Evolutionary conservation across 2,113 vertebrate species (phyloP).

Genomic region (Tonatia bakeri): DNA sequence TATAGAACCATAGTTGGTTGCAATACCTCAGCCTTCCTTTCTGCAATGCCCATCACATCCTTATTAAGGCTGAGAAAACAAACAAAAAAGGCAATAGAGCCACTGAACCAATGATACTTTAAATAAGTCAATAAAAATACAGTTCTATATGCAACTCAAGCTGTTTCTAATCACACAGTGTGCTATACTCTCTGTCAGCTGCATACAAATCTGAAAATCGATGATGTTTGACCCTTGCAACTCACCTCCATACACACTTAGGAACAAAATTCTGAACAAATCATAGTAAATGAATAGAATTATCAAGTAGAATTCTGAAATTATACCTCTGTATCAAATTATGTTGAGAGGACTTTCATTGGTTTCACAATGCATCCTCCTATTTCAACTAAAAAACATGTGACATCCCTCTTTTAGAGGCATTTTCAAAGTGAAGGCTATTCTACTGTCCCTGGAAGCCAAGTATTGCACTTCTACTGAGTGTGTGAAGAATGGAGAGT

Average conservation of each 20-base stretch:
- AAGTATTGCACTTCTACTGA: background rate
- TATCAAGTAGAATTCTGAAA: slow-evolving; percentile 3
- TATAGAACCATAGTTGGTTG: background rate
- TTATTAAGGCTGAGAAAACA: slow-evolving; percentile 11
- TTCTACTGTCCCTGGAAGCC: background rate
- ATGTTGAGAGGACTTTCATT: background rate
- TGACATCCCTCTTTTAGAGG: background rate
- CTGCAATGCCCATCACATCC: background rate
- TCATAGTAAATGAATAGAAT: slow-evolving; percentile 19
- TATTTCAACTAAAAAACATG: background rate
- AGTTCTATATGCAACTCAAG: background rate
- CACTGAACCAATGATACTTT: background rate
- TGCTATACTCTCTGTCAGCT: background rate
- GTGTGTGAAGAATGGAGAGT: background rate
- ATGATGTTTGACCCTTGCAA: background rate
- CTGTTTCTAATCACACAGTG: slow-evolving; percentile 6
- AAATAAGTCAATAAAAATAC: slow-evolving; percentile 8
- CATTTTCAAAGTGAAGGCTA: background rate
- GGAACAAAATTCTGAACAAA: background rate
- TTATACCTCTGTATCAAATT: background rate
- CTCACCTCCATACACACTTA: background rate
- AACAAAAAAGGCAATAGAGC: background rate
- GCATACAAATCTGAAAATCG: background rate
- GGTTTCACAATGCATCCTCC: slow-evolving; percentile 9
- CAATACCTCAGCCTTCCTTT: background rate